These are phyloP conservation scores for Ruditapes philippinarum DNA, from an alignment of 1,140 invertebrate species.

Conservation along the genomic window DNA sequence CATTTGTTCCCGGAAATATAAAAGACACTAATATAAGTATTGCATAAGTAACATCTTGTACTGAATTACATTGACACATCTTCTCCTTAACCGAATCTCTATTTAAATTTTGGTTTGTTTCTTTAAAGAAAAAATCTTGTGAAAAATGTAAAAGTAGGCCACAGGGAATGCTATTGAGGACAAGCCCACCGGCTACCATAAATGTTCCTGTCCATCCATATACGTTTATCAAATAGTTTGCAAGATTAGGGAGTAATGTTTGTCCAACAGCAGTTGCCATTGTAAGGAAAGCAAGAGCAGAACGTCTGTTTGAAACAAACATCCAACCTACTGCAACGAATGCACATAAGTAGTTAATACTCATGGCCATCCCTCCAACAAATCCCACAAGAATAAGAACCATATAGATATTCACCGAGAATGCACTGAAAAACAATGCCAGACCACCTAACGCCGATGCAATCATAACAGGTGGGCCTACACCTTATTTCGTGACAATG, in stretches of 20 bases:
- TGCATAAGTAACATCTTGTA: conserved; percentile 33
- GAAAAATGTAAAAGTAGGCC: conserved; percentile 47
- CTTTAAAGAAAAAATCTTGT: not conserved
- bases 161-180: conserved; percentile 37
- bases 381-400: conserved; percentile 29
- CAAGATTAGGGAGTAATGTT: conserved; percentile 9
- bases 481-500: conserved; percentile 6
- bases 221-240: not conserved
- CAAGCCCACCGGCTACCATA: conserved; percentile 11
- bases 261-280: conserved; percentile 44
- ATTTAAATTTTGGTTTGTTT: not conserved
- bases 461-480: conserved; percentile 21
- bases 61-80: conserved; percentile 41
- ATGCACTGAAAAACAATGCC: conserved; percentile 17
- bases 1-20: conserved; percentile 30
- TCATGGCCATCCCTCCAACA: conserved; percentile 41
- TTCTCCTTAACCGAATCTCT: not conserved
- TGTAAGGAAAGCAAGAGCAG: conserved; percentile 35
- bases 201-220: conserved; percentile 23
- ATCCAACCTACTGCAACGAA: conserved; percentile 50
- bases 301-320: conserved; percentile 21
- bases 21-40: conserved; percentile 1
- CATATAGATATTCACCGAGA: conserved; percentile 55
- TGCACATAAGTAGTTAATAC: conserved; percentile 43
- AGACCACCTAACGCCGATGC: conserved; percentile 3